phyloP scores from a whole-genome alignment of 2,797 vertebrate species.

The Lutra lutra region DNA sequence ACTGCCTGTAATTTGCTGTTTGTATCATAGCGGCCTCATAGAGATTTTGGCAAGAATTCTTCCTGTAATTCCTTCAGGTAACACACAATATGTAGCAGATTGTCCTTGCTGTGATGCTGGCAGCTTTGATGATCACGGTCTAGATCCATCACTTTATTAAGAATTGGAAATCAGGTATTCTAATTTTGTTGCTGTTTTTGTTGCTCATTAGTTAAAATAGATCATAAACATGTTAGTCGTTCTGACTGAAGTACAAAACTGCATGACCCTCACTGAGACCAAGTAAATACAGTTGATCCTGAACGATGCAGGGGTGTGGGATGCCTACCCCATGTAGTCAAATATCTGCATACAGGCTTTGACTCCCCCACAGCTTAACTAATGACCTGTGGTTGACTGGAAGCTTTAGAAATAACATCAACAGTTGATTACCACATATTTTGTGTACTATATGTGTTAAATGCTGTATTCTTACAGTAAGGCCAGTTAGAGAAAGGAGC shows the following conservation, averaged over 20 bases:
- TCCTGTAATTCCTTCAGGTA: neutral
- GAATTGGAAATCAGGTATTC: neutral
- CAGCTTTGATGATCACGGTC: neutral
- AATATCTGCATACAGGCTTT: neutral
- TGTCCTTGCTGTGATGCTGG: neutral
- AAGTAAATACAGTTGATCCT: neutral
- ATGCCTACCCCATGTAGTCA: neutral
- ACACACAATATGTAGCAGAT: too few species aligned
- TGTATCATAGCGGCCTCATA: neutral
- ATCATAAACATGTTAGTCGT: neutral
- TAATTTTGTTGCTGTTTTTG: neutral
- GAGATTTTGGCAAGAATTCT: neutral
- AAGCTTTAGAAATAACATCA: neutral
- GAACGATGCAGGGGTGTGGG: neutral
- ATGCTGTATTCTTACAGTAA: neutral
- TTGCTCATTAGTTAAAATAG: neutral
- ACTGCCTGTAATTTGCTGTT: neutral
- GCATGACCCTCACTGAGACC: fast-evolving
- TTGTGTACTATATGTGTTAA: neutral
- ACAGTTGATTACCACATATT: neutral
- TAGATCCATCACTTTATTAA: neutral
- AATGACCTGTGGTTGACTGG: neutral
- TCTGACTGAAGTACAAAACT: neutral
- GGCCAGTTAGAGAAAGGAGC: neutral
- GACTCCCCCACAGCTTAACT: neutral